Percentiles rank a stretch among this genome's conserved stretches.
These are phyloP conservation scores for Caradrina clavipalpis DNA, from an alignment of 2,888 invertebrate genomes.

Conservation along the genomic window DNA sequence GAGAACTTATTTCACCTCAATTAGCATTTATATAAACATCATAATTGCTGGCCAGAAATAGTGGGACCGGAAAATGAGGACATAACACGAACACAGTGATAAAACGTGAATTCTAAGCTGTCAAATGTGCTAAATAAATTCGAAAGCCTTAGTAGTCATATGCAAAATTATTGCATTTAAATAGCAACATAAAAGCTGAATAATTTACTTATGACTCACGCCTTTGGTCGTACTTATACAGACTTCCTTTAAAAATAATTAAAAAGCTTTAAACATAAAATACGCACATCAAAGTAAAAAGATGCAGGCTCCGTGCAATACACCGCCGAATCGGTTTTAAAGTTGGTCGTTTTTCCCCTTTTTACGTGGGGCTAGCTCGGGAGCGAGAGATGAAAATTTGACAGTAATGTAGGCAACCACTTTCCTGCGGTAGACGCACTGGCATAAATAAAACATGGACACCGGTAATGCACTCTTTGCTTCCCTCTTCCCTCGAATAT, in stretches of 20 bases:
- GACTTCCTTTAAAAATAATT: slow-evolving; percentile 17
- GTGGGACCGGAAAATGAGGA: slow-evolving; percentile 30
- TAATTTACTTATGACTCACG: slow-evolving; percentile 48
- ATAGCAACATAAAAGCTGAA: slow-evolving; percentile 39
- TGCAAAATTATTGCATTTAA: slow-evolving; percentile 47
- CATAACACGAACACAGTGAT: slow-evolving; percentile 37
- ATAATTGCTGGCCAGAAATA: slow-evolving; percentile 35
- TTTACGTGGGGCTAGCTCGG: slow-evolving; percentile 57
- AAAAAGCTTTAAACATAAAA: slow-evolving; percentile 44
- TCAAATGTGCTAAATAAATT: slow-evolving; percentile 51
- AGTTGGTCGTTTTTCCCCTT: slow-evolving; percentile 61
- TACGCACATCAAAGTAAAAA: slow-evolving; percentile 52
- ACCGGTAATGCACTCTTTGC: slow-evolving; percentile 83
- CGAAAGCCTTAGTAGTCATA: slow-evolving; percentile 34
- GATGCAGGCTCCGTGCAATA: slow-evolving; percentile 41
- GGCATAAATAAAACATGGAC: slow-evolving; percentile 75
- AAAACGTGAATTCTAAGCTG: slow-evolving; percentile 33
- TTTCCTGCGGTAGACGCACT: slow-evolving; percentile 72
- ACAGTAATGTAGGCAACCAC: slow-evolving; percentile 84
- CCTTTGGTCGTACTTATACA: slow-evolving; percentile 2
- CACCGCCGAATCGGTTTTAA: slow-evolving; percentile 64
- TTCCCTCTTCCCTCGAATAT: slow-evolving; percentile 68
- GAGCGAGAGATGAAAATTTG: slow-evolving; percentile 76
- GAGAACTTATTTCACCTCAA: slow-evolving; percentile 48
- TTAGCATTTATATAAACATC: slow-evolving; percentile 54